These are phyloP conservation scores for Turdus rufiventris DNA, from an alignment of 2,113 vertebrate genomes.

Conservation along the genomic window DNA sequence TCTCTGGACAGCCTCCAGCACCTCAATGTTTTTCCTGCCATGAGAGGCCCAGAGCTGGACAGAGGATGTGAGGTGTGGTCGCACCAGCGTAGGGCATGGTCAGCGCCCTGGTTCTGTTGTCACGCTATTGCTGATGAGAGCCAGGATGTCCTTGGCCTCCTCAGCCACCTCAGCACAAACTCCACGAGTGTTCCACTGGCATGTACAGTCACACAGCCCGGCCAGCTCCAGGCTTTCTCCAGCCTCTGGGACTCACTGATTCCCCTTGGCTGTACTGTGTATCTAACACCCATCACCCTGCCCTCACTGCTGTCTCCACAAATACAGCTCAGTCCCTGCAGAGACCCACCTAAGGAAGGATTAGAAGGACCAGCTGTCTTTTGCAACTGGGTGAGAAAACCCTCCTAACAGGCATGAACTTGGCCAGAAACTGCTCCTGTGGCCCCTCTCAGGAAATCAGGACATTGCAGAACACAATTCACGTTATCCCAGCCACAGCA, in stretches of 20 bases:
- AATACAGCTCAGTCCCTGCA: rapidly evolving
- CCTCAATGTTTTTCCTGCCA: too few relatives aligned
- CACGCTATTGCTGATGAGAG: too few relatives aligned
- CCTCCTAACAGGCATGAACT: rapidly evolving
- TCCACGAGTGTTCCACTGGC: rapidly evolving
- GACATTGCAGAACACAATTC: background rate
- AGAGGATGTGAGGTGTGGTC: background rate
- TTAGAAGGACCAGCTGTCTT: background rate
- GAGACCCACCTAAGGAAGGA: background rate
- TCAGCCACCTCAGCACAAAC: background rate
- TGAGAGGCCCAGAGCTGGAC: background rate
- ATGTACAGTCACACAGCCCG: rapidly evolving
- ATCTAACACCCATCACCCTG: rapidly evolving
- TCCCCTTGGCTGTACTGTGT: rapidly evolving
- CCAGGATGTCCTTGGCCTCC: background rate
- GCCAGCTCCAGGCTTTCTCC: background rate
- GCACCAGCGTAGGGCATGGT: background rate
- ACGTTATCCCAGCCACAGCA: too few relatives aligned
- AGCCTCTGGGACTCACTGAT: background rate
- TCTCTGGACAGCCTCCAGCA: background rate
- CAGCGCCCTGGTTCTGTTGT: background rate
- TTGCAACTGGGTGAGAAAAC: background rate
- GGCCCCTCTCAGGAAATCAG: background rate
- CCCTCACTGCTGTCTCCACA: background rate
- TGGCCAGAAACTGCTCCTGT: background rate